Evolutionary conservation across 2,888 invertebrate species (phyloP).

Genomic region (Lasius fuliginosus): DNA sequence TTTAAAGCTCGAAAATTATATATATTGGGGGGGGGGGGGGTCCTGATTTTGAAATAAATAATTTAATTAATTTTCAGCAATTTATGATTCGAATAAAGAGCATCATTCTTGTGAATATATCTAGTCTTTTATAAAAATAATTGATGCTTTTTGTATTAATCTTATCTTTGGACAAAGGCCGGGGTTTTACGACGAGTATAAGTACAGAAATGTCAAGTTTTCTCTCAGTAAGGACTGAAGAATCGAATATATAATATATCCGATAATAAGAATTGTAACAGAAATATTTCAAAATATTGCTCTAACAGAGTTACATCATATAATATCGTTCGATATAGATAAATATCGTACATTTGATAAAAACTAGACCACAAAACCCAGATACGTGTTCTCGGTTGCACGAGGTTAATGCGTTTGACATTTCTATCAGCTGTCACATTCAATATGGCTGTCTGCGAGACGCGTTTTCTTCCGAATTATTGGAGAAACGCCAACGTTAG

Average conservation of each 20-base stretch:
- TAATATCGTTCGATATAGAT: not conserved
- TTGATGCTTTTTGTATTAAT: not conserved
- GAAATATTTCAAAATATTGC: not conserved
- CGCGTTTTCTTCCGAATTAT: conserved; percentile 45
- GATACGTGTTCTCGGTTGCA: not conserved
- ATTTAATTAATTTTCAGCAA: not conserved
- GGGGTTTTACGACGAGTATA: too few relatives aligned
- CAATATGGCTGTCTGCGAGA: conserved; percentile 70
- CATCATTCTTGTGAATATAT: not conserved
- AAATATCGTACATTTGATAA: not conserved
- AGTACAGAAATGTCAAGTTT: not conserved
- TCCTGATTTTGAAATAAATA: too few relatives aligned
- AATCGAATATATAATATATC: not conserved
- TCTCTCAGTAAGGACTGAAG: not conserved
- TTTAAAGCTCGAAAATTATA: not conserved
- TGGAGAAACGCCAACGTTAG: conserved; percentile 61
- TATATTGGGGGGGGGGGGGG: too few relatives aligned
- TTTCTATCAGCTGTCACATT: conserved; percentile 73
- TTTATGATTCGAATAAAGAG: not conserved
- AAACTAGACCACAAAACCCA: not conserved
- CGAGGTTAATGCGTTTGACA: conserved; percentile 32
- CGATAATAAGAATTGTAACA: not conserved
- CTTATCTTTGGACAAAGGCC: not conserved
- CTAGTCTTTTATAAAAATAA: not conserved
- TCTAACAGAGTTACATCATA: not conserved